Evolutionary conservation across 1,140 invertebrate genomes (phyloP), one percentile per base, ranked within the genome.

Genomic region (Cydia strobilella): DNA sequence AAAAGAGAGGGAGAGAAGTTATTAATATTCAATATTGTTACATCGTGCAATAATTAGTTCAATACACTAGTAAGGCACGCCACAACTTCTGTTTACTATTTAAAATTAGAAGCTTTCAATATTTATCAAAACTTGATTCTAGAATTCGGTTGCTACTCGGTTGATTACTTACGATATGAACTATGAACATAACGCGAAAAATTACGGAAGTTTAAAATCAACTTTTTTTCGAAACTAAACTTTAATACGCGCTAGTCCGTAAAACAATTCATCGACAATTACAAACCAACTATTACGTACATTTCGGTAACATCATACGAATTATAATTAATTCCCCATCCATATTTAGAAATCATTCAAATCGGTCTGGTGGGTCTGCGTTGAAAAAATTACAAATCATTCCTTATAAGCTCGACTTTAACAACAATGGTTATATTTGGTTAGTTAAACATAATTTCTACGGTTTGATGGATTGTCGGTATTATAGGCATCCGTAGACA

Each of bases 391-490:
- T 9, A 35, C 65, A 35, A 69, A 35, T 35, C 15, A 69, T 69
- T 69, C 65, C 27, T 39, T 65, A 69, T 69, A 59, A 59, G 65
- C 18, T 23, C 65, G 23, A 18, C n/a, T 20, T 69, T 18, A 69
- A 69, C 27, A 18, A 35, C 13, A 69, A 42, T 69, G 65, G 42
- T 69, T 69, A 35, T 27, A 66, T 27, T 35, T 66, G 63, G 25
- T 66, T 66, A 66, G 27, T 66, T 66, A 66, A 66, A 35, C 27
- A 18, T 69, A 18, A 69, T 69, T 69, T 69, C 65, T 69, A 69
- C 65, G 65, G 27, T 69, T 69, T 69, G 65, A 69, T 69, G 65
- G 65, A 69, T 69, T 35, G 65, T 18, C 27, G 65, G 65, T 35
- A 69, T 69, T 69, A 12, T 31, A 39, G 31, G 35, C 35, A 69